Percentiles rank a stretch among this genome's conserved stretches.
Evolutionary conservation across 35 echinoderm and acorn worm species (phyloP).

Genomic region (Hemicentrotus pulcherrimus): DNA sequence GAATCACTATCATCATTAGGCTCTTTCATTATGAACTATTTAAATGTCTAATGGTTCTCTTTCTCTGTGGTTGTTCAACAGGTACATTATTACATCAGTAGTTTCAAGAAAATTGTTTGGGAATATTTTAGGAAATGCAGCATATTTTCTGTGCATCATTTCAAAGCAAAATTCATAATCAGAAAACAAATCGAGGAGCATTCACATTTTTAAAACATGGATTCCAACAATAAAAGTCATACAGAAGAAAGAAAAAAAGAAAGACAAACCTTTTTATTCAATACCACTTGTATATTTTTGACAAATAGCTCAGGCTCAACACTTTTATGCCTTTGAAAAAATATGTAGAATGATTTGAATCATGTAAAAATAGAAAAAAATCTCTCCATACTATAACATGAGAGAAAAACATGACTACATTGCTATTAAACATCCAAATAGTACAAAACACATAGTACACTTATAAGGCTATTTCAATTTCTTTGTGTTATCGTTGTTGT

Average conservation of each 20-base stretch:
- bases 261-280: not conserved
- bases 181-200: too few relatives aligned
- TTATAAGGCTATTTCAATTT: slow-evolving; percentile 14
- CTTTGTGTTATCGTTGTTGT: slow-evolving; percentile 35
- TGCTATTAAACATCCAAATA: not conserved
- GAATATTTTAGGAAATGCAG: too few relatives aligned
- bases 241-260: not conserved
- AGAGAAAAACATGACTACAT: not conserved
- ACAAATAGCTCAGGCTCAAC: not conserved
- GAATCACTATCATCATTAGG: too few relatives aligned
- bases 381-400: not conserved
- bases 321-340: not conserved
- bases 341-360: not conserved
- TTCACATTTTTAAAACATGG: too few relatives aligned
- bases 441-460: slow-evolving; percentile 31
- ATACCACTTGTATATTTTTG: not conserved
- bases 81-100: too few relatives aligned
- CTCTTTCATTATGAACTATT: too few relatives aligned
- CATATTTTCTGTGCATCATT: too few relatives aligned
- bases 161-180: too few relatives aligned
- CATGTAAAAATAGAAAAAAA: not conserved
- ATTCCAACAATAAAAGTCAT: not conserved
- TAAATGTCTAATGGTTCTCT: too few relatives aligned
- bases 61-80: too few relatives aligned
- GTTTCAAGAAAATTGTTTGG: too few relatives aligned